Base-by-base conservation (phyloP, 1,140 invertebrate species). In the Brachionus koreanus region DNA sequence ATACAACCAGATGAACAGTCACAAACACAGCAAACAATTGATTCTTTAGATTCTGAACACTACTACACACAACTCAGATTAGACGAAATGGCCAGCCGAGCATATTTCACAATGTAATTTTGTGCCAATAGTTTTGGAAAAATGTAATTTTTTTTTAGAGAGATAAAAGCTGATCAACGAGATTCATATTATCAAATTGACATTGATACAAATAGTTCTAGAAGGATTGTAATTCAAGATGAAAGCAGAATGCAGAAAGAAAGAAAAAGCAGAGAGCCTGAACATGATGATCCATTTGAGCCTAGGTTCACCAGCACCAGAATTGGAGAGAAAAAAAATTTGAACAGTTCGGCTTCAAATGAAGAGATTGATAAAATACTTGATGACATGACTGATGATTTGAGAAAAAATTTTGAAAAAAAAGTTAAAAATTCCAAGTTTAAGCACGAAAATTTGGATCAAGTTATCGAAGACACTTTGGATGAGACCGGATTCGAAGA, bases 401-500 rank as follows among this genome's bases (percentile, higher is more conserved):
- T 74, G 19, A 12, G 12, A 35, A 46, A 46, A 23, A 46, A 46
- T 16, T 46, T 74, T 74, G 39, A 74, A 46, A 74, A 46, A 46
- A 74, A 74, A 5, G 2, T 46, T 7, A 74, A 74, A 74, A 43
- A 29, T 33, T 25, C 19, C 23, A 23, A 46, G 6, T 43, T 29
- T 9, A 74, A 5, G 10, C 35, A 39, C 16, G n/a, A 16, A 39
- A 72, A 42, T 10, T 39, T 72, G 67, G 67, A 74, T 46, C 69
- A 46, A 46, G 23, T 43, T 0, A 74, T 74, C 10, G 69, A 74
- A 25, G 39, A 43, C 19, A 25, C 39, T 29, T 49, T 74, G 19
- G 69, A 74, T 35, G 69, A 74, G n/a, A 46, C 19, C 10, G 12
- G 43, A 74, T 74, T 25, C 39, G 69, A 74, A 25, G 42, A 74